Evolutionary conservation across 2,888 invertebrate genomes (phyloP).

Genomic region (Bimastos eiseni): DNA sequence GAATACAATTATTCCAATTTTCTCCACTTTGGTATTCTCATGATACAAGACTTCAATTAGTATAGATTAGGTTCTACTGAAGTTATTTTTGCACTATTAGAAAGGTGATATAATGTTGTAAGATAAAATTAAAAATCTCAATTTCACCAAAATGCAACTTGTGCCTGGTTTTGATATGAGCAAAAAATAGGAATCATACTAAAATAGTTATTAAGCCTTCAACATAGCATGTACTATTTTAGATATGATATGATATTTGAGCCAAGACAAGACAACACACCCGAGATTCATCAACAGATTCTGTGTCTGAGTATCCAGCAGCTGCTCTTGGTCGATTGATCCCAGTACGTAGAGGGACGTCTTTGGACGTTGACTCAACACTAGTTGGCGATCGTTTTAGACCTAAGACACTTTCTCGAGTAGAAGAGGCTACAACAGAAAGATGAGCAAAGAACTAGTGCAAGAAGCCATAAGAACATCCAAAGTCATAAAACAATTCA

Average conservation of each 20-base stretch:
- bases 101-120: too few species aligned
- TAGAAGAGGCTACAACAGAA: background rate
- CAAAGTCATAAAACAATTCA: background rate
- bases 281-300: conserved; percentile 7
- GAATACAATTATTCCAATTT: too few species aligned
- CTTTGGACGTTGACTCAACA: background rate
- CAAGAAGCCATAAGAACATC: background rate
- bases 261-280: background rate
- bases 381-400: background rate
- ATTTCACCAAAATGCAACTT: too few species aligned
- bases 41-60: too few species aligned
- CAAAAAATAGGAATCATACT: too few species aligned
- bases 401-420: background rate
- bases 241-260: background rate
- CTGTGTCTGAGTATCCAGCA: conserved; percentile 1
- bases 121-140: too few species aligned
- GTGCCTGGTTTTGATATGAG: too few species aligned
- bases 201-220: background rate
- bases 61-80: too few species aligned
- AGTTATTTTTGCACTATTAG: too few species aligned
- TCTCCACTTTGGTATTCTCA: too few species aligned
- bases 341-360: background rate
- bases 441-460: background rate
- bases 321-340: background rate
- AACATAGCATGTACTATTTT: background rate